A percentile compares a stretch with the other conserved stretches of the same genome.
phyloP scores from a whole-genome alignment of 2,888 invertebrate species.

The Lamellibrachia columna region DNA sequence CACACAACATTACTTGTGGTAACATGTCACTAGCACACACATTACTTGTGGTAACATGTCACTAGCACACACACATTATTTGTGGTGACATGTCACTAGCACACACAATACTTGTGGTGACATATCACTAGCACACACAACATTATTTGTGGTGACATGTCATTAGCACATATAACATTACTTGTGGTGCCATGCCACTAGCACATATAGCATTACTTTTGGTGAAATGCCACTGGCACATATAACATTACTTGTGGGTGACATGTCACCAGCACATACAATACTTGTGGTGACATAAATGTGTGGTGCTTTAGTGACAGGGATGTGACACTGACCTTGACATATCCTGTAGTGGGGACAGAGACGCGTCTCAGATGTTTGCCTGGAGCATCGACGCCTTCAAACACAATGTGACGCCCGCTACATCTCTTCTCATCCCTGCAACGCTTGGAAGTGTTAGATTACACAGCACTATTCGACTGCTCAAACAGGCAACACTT shows the following conservation, averaged over 20 bases:
- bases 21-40: too few relatives aligned
- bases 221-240: too few relatives aligned
- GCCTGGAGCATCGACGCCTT: neutral
- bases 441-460: neutral
- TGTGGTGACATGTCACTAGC: neutral
- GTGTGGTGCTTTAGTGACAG: neutral
- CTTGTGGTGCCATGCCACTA: neutral
- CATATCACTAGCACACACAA: neutral
- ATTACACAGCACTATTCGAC: neutral
- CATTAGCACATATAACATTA: too few relatives aligned
- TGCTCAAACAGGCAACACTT: neutral
- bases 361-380: neutral
- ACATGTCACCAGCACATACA: neutral
- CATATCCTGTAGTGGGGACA: constrained; percentile 10
- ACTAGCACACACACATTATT: neutral
- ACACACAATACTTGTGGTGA: neutral
- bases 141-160: neutral
- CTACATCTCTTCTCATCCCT: neutral
- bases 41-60: too few relatives aligned
- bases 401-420: neutral
- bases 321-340: neutral
- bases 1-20: too few relatives aligned
- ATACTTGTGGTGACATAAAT: neutral
- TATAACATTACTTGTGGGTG: neutral
- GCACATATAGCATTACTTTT: neutral